A percentile compares a stretch with the other conserved stretches of the same genome.
phyloP scores from a whole-genome alignment of 2,113 vertebrate species.

The Nesogale talazaci region DNA sequence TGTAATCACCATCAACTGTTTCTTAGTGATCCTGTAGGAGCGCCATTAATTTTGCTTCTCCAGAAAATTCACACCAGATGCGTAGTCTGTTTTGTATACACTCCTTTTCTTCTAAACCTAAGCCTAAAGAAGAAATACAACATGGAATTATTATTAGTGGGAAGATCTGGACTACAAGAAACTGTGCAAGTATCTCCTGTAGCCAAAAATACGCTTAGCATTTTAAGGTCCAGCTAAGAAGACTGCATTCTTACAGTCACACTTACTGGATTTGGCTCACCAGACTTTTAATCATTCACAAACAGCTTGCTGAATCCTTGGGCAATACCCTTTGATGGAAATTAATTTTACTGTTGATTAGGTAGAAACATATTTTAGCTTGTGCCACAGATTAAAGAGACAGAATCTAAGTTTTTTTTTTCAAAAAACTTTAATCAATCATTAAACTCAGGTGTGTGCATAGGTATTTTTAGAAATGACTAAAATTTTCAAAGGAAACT shows the following conservation, averaged over 20 bases:
- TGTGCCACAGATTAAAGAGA: conserved; percentile 62
- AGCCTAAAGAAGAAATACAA: not conserved
- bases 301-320: conserved; percentile 64
- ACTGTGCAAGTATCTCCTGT: not conserved
- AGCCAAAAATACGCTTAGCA: not conserved
- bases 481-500: not conserved
- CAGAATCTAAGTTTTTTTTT: not conserved
- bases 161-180: not conserved
- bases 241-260: not conserved
- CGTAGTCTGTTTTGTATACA: not conserved
- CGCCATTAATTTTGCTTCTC: not conserved
- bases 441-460: not conserved
- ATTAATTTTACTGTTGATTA: conserved; percentile 78
- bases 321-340: conserved; percentile 48
- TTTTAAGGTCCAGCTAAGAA: conserved; percentile 49
- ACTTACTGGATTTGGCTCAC: conserved; percentile 25
- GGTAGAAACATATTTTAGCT: conserved; percentile 61
- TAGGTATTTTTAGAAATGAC: not conserved
- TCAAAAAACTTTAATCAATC: not conserved
- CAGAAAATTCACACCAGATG: not conserved
- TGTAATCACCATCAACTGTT: not conserved
- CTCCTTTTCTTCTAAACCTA: not conserved
- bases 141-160: not conserved
- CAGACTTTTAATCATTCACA: conserved; percentile 71
- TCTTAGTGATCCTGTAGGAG: not conserved